Conservation (phyloP, 1,140 invertebrate genomes). For the Plectus sambesii region DNA sequence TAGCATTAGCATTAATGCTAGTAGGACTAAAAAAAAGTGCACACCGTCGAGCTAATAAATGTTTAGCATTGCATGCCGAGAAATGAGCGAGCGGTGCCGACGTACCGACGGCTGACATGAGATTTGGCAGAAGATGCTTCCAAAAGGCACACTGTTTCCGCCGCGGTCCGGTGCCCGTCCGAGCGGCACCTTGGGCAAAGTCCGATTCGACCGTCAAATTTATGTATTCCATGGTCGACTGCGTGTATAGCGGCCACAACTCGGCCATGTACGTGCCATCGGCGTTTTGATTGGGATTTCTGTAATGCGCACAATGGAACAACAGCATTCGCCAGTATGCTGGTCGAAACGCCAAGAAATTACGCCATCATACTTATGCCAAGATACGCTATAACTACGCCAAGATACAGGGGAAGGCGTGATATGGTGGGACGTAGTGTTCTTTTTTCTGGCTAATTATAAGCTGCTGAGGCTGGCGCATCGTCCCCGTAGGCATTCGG, state of each 20-base stretch:
- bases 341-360: background rate
- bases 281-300: constrained; percentile 64
- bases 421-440: background rate
- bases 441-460: no score
- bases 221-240: constrained; percentile 68
- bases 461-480: no score
- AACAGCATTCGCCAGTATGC: background rate
- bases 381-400: background rate
- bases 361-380: background rate
- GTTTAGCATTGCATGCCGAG: no score
- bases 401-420: background rate
- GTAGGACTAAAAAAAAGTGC: no score
- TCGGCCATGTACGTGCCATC: constrained; percentile 55
- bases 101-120: constrained; percentile 58
- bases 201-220: constrained; percentile 64
- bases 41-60: no score
- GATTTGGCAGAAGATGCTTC: constrained; percentile 80
- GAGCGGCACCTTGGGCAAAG: constrained; percentile 47
- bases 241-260: constrained; percentile 75
- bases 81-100: no score
- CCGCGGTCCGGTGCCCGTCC: constrained; percentile 69
- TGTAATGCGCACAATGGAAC: constrained; percentile 48
- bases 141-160: constrained; percentile 88
- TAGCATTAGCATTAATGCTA: no score
- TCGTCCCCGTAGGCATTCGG: no score